Base-by-base conservation (phyloP, 2,797 vertebrate species). In the Mastacembelus armatus region DNA sequence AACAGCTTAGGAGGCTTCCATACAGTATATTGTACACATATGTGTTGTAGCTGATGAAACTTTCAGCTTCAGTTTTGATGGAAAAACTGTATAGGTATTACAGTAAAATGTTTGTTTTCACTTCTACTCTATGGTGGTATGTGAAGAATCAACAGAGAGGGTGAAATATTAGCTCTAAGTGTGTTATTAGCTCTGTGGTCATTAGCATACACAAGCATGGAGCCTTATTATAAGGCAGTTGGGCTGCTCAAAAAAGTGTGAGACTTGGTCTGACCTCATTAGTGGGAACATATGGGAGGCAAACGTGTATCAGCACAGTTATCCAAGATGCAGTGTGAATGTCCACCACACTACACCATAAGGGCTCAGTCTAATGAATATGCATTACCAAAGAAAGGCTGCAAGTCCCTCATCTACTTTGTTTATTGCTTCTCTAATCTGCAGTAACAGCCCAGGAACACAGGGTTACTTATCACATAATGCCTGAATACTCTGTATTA, bases 261-360 rank as follows among this genome's bases (percentile, higher is more conserved):
- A 88, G 81, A 83, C 88, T 89, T 40, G 45, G 36, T 70, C 81
- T 90, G 91, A 92, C 91, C 93, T 92, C 93, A 93, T 94, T 93
- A 94, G 83, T 62, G 71, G 74, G 74, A 90, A 90, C 91, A 91
- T 89, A 89, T 84, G 90, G 90, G 82, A 87, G 66, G 84, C 72
- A 86, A 72, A 87, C 71, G 78, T 62, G 57, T 47, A 83, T 79
- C 74, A 61, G 59, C 48, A 64, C 68, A 81, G 61, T 85, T 84
- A 84, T 87, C 69, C 66, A 84, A 75, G 87, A 88, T 88, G 77
- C 62, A 77, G 71, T 74, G 75, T 79, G 80, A 69, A 58, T 33
- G 65, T 82, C 72, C 81, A 76, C 55, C 58, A 75, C 73, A 60
- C 54, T 73, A 18, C 66, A 71, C 60, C 65, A 52, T 66, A 65